These are phyloP conservation scores for Cirrhinus molitorella DNA, from an alignment of 2,797 vertebrate species.

Conservation along the genomic window DNA sequence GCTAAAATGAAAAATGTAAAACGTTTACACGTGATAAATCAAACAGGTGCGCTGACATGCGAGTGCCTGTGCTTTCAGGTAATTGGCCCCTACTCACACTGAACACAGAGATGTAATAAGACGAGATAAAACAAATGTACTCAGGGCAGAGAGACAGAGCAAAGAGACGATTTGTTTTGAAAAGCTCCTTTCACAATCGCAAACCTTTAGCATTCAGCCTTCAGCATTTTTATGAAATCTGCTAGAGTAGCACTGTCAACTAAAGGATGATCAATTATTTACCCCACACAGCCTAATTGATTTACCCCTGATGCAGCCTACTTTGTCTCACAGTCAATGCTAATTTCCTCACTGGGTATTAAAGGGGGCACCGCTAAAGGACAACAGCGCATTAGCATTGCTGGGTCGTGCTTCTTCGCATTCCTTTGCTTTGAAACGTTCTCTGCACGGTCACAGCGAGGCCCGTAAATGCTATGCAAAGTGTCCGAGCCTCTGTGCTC, in stretches of 20 bases:
- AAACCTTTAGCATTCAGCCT: constrained; percentile 23
- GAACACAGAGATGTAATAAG: background rate
- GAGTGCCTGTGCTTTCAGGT: background rate
- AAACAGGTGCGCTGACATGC: background rate
- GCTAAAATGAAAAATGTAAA: background rate
- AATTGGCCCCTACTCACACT: background rate
- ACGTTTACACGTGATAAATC: background rate
- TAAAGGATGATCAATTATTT: constrained; percentile 43
- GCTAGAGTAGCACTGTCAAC: constrained; percentile 19
- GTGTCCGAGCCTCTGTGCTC: constrained; percentile 50
- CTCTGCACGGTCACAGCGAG: background rate
- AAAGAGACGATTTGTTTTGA: background rate
- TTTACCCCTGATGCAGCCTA: constrained; percentile 17
- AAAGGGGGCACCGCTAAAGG: background rate
- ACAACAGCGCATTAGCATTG: constrained; percentile 10
- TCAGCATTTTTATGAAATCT: constrained; percentile 3
- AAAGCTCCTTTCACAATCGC: background rate
- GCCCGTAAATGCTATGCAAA: constrained; percentile 12
- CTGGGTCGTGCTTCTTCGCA: background rate
- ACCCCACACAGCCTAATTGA: constrained; percentile 47
- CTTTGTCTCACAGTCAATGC: constrained; percentile 27
- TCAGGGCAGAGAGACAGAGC: background rate
- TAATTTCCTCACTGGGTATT: constrained; percentile 14
- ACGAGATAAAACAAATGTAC: background rate
- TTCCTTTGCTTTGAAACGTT: background rate